Evolutionary conservation across 2,888 invertebrate genomes (phyloP), one percentile per base, ranked within the genome.

Genomic region (Listrodromus nycthemerus): DNA sequence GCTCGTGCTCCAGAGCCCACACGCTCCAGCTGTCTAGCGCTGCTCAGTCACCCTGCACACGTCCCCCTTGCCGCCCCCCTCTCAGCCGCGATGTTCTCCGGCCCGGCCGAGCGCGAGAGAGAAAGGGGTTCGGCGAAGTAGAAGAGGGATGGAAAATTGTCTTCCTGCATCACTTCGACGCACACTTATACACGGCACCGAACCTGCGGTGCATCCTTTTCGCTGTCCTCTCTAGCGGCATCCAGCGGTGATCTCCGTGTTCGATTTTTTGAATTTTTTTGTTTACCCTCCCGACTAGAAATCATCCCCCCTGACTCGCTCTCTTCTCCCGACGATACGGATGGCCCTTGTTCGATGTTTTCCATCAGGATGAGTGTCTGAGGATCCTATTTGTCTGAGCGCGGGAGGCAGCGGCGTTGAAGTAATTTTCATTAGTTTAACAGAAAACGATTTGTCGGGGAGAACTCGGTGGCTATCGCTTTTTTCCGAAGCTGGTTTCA

Each of bases 21-120:
- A 87, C 88, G 84, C 76, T 84, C 67, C 85, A 86, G 84, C 86
- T 86, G 85, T 86, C 87, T 86, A 78, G 80, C 86, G 85, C 87
- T 84, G 85, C 87, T 86, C 82, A 83, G 85, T 86, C 86, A 86
- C 87, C 86, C 87, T 86, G 86, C 10, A 73, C 19, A n/a, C 52
- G 50, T 24, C 13, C 48, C 24, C 33, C 27, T 10, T 24, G 13
- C 45, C 30, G 19, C 30, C 61, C 63, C 77, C 41, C 41, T 45
- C 41, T 13, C 41, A 45, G 41, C 16, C 41, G 41, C 77, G 45
- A 61, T 75, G 65, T 63, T 79, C 71, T 81, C 61, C n/a, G 80
- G 80, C 19, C 55, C 77, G 55, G 41, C 48, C 63, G 50, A 37
- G 63, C 61, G 19, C 27, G 37, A 48, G 58, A 16, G 61, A 61